Evolutionary conservation across 1,140 invertebrate genomes (phyloP).

Genomic region (Helicoverpa zea): DNA sequence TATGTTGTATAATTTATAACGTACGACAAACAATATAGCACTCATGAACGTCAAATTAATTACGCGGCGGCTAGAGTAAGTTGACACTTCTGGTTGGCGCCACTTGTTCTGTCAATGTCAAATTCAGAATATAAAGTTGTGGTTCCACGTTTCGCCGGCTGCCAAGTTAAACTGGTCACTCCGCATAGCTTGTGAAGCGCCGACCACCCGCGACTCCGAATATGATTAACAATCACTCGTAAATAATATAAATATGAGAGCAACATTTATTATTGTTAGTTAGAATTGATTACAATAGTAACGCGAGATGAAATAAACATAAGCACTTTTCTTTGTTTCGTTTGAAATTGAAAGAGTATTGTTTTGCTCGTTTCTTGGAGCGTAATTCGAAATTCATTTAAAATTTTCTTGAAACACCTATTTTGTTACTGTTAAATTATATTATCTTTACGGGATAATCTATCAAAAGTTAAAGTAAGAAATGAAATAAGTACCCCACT

Average conservation of each 20-base stretch:
- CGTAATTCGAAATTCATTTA: neutral
- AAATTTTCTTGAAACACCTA: neutral
- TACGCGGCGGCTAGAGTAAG: conserved; percentile 33
- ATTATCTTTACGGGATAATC: too few species aligned
- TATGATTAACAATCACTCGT: conserved; percentile 56
- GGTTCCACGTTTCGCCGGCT: conserved; percentile 11
- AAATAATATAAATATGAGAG: conserved; percentile 49
- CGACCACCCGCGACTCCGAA: conserved; percentile 55
- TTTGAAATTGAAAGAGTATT: neutral
- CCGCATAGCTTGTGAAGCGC: conserved; percentile 46
- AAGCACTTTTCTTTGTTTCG: conserved; percentile 13
- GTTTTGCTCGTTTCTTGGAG: neutral
- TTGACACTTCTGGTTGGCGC: conserved; percentile 12
- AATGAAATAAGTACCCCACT: too few species aligned
- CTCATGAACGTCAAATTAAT: conserved; percentile 63
- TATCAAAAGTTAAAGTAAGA: too few species aligned
- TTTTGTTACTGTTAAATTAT: too few species aligned
- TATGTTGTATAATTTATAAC: conserved; percentile 35
- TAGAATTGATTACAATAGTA: conserved; percentile 44
- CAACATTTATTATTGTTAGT: conserved; percentile 37
- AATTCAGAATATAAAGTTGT: conserved; percentile 9
- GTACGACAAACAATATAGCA: conserved; percentile 52
- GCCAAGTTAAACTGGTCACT: conserved; percentile 4
- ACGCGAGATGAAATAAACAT: conserved; percentile 15
- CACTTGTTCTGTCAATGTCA: too few species aligned